Base-by-base conservation (phyloP, 2,113 vertebrate genomes). In the Bufo bufo region DNA sequence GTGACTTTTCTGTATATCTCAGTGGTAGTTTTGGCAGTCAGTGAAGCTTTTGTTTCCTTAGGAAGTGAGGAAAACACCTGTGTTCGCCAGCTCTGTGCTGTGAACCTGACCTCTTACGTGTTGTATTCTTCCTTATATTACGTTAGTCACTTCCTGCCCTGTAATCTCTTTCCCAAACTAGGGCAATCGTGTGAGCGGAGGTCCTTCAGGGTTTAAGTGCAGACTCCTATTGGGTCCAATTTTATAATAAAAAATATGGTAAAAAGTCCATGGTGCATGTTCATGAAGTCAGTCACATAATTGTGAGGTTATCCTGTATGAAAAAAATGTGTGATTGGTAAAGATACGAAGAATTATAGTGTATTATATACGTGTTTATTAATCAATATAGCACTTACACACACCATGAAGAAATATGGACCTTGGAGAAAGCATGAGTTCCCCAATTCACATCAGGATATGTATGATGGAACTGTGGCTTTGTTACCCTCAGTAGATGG, bases 21-120 rank as follows among this genome's bases (percentile, higher is more conserved):
- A 75, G 17, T 75, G 66, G 33, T 74, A 43, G 19, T 85, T 56
- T 85, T 77, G 72, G 71, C 84, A 85, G 72, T 63, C 9, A 45
- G 16, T 9, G 19, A 12, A 59, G 47, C 61, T 83, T 49, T 83
- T 83, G 81, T 83, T 83, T 66, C 81, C 43, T 66, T 83, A 33
- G 81, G 81, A 83, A 83, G 81, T 83, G 63, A 69, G 63, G 63
- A 83, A 45, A 65, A 65, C 81, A 83, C 81, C 81, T 83, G 81
- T 45, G 56, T 66, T 6, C 69, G 81, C 79, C 81, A 83, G 45
- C 20, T 69, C 63, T 4, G 59, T 69, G 47, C 61, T 1, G 43
- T 50, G 81, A 66, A 52, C 81, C 81, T 12, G 61, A 66, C 81
- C 81, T 52, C 20, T 43, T n/a, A n/a, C 45, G n/a, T 83, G 45